phyloP scores from a whole-genome alignment of 2,113 vertebrate genomes.

The Elephantulus edwardii region DNA sequence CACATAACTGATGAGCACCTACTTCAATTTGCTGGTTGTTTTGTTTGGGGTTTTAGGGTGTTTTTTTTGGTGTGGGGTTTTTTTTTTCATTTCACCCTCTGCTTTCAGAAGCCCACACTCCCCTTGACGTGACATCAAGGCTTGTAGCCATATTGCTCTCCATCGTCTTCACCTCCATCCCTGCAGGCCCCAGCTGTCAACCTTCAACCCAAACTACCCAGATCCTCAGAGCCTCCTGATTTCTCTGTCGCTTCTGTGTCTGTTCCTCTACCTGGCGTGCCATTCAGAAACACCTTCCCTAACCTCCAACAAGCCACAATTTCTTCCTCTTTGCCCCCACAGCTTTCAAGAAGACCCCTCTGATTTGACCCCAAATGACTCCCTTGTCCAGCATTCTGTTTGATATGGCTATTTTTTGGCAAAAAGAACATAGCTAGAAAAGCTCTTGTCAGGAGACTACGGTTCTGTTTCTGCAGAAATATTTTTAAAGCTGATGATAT shows the following conservation, averaged over 20 bases:
- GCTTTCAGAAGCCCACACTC: background rate
- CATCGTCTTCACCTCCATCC: background rate
- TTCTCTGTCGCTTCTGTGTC: too few relatives aligned
- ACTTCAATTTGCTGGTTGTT: background rate
- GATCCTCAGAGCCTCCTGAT: too few relatives aligned
- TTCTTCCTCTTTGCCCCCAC: background rate
- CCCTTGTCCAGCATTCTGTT: background rate
- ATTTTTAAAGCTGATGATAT: too few relatives aligned
- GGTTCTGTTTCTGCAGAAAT: too few relatives aligned
- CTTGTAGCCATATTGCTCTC: background rate
- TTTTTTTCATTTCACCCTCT: background rate
- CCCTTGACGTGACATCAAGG: background rate
- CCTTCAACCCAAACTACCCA: too few relatives aligned
- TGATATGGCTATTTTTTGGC: background rate
- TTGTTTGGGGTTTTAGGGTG: too few relatives aligned
- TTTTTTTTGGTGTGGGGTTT: too few relatives aligned
- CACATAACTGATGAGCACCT: background rate
- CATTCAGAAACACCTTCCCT: background rate
- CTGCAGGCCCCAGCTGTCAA: background rate
- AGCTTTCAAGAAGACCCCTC: background rate
- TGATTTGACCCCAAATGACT: background rate
- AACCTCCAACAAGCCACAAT: background rate
- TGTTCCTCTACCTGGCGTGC: too few relatives aligned
- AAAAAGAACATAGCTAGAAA: background rate
- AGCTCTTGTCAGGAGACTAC: background rate